Base-by-base conservation (phyloP, 2,888 invertebrate species). In the Lasioglossum morio region DNA sequence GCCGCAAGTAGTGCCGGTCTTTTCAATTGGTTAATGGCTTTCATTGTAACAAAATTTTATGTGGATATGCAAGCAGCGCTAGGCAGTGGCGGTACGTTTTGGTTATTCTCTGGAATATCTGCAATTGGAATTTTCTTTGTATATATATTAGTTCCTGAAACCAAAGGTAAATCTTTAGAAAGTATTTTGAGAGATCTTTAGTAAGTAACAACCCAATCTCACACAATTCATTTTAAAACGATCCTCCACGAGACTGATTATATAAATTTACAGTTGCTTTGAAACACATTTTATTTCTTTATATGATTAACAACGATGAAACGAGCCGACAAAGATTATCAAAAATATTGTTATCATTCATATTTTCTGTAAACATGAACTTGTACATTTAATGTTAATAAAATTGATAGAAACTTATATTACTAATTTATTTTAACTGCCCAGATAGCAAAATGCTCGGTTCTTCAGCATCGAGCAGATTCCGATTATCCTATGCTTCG, bases 11-110 rank as follows among this genome's bases (percentile, higher is more conserved):
- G 98, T 40, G 98, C 98, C 1, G 98, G 98, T 37, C 96, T 98
- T 0, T 96, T 98, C 77, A 98, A 98, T 94, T 98, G 98, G 98
- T 94, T 97, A 27, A 96, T 98, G 90, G 97, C 97, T 70, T 98
- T 98, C 94, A 92, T 98, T 0, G 97, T 98, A 0, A 98, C 98
- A 0, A 97, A 97, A 92, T 97, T 97, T 43, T 98, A 97, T 90
- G 95, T 95, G 60, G 96, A 97, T 43, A 91, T 98, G 34, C n/a
- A 12, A 10, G 2, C 0, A 0, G 73, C 74, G 5, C 19, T 90
- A 1, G 0, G 34, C 0, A 0, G 16, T 0, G 97, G 97, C 60
- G 96, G 96, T 85, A 97, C 97, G 46, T 98, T 98, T 94, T 98
- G 97, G 97, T 94, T 98, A 66, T 98, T 98, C 92, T 96, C 97